phyloP scores from a whole-genome alignment of 2,888 invertebrate species.

The Rhimphoctona megacephalus region DNA sequence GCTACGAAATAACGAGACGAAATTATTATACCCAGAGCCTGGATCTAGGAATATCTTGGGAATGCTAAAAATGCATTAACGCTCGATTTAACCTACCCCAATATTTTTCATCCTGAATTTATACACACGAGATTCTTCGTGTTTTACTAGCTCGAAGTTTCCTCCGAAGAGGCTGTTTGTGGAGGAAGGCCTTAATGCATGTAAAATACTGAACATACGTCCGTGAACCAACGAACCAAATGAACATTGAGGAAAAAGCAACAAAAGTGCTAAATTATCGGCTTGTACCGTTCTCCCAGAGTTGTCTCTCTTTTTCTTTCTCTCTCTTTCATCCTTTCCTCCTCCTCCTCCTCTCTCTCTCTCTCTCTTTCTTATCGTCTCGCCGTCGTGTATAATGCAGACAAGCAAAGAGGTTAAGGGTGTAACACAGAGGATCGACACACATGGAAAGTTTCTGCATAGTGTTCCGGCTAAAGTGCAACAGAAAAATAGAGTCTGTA shows the following conservation, averaged over 20 bases:
- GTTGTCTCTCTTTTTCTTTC: slow-evolving; percentile 29
- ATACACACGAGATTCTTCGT: not conserved
- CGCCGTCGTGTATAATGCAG: slow-evolving; percentile 33
- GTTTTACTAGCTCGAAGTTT: slow-evolving; percentile 35
- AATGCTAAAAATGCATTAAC: not conserved
- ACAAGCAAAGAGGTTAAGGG: slow-evolving; percentile 59
- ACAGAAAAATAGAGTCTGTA: slow-evolving; percentile 34
- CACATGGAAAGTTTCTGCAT: not conserved
- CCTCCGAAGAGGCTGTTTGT: slow-evolving; percentile 33
- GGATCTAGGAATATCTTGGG: not conserved
- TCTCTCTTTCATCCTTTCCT: slow-evolving; percentile 27
- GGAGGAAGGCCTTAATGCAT: slow-evolving; percentile 75
- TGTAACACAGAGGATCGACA: slow-evolving; percentile 55
- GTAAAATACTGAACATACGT: slow-evolving; percentile 76
- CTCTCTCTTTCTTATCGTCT: slow-evolving; percentile 30
- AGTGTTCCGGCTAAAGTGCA: slow-evolving; percentile 38
- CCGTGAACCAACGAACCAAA: slow-evolving; percentile 69
- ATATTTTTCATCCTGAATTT: not conserved
- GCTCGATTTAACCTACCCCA: not conserved
- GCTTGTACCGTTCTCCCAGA: slow-evolving; percentile 75
- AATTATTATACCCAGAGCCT: not conserved
- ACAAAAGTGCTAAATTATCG: slow-evolving; percentile 81
- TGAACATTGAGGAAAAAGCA: slow-evolving; percentile 71
- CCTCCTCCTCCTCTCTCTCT: slow-evolving; percentile 33
- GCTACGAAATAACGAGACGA: not conserved